Evolutionary conservation across 1,140 invertebrate species (phyloP), one percentile per base, ranked within the genome.

Genomic region (Magallana angulata): DNA sequence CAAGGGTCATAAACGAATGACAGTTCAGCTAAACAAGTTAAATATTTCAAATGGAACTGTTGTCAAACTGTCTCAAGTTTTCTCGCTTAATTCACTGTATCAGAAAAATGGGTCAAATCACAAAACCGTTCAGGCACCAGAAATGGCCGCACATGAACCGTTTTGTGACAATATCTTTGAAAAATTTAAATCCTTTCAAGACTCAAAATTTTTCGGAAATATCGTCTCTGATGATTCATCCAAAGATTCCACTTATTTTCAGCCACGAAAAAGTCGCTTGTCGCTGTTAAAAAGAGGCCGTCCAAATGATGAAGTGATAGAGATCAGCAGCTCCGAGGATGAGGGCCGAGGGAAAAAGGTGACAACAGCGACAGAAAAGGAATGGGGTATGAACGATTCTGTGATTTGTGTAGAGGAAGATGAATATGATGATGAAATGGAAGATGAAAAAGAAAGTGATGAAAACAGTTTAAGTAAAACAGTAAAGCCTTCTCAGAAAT

Each of bases 1-100:
- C 62, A 93, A 92, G 91, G 92, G 92, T 58, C 81, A 88, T 80
- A 90, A 90, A 87, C 84, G 88, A 82, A 91, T 94, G 92, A 60
- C 88, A 30, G 92, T 93, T 16, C 89, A 91, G 18, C 24, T 93
- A 24, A 80, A 91, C 16, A 91, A 88, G 36, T 86, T 92, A 18
- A 88, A 92, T 30, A 85, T 92, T 9, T 58, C 16, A 14, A 48
- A 85, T 14, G 85, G 68, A 86, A 86, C 90, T 80, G 81, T 71
- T 36, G 90, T 93, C 14, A 91, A 87, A 84, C 90, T 89, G 9
- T 83, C 60, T 56, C 86, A 90, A 36, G 90, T 87, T 86, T 57
- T 84, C 12, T 76, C 85, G 11, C 68, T 71, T 60, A 84, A 81
- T 68, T 59, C 57, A 71, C 85, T 86, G 68, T 80, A 24, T 86